Conservation (phyloP, 1,140 invertebrate genomes). For the Metaphire vulgaris region DNA sequence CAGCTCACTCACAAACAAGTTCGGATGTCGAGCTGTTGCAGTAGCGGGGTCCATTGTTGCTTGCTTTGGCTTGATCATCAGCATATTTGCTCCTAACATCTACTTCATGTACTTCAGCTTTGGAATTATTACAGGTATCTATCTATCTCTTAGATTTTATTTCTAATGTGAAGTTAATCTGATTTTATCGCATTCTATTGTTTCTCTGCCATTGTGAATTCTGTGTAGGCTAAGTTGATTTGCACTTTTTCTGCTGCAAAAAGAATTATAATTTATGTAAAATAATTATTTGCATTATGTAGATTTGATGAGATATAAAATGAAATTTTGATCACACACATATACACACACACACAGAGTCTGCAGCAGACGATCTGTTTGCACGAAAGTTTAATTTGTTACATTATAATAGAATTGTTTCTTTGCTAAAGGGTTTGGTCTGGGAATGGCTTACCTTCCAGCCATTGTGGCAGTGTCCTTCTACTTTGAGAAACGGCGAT, state of each 20-base stretch:
- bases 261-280: no score
- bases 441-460: constrained; percentile 87
- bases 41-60: constrained; percentile 81
- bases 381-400: no score
- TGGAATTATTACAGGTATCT: constrained; percentile 70
- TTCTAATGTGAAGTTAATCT: not conserved
- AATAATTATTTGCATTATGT: no score
- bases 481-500: constrained; percentile 85
- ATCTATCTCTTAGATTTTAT: not conserved
- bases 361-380: no score
- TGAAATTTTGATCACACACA: no score
- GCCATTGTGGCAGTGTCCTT: constrained; percentile 89
- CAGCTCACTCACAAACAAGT: constrained; percentile 90
- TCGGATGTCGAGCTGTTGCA: constrained; percentile 84
- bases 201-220: no score
- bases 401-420: no score
- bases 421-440: constrained; percentile 82
- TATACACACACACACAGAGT: no score
- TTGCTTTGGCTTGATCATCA: constrained; percentile 66
- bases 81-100: constrained; percentile 70
- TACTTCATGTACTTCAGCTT: constrained; percentile 77
- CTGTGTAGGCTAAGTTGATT: no score
- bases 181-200: no score
- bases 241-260: no score
- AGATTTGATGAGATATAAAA: no score